Conservation (phyloP, 23 tunicate species). For the Ascidia mentula region DNA sequence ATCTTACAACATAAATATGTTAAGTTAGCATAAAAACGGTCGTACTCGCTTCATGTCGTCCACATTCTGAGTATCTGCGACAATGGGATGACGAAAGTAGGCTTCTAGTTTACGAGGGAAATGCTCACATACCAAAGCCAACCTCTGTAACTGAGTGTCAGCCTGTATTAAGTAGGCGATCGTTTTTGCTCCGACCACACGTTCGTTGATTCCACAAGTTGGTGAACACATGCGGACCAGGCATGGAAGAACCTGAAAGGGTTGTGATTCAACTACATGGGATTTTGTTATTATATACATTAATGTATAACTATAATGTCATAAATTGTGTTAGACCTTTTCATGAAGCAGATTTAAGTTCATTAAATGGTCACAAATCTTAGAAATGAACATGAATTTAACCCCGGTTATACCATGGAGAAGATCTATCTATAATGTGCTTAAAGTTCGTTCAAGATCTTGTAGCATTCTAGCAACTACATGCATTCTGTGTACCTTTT, state of each 20-base stretch:
- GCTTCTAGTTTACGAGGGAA: slow-evolving; percentile 68
- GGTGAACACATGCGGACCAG: slow-evolving; percentile 88
- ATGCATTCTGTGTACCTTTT: slow-evolving; percentile 18
- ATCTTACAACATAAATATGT: too few species aligned
- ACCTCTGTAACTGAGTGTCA: slow-evolving; percentile 74
- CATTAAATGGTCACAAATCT: too few species aligned
- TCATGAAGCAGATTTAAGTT: too few species aligned
- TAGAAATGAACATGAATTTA: too few species aligned
- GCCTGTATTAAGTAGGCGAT: slow-evolving; percentile 64
- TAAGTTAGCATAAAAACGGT: neutral
- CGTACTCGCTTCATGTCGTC: slow-evolving; percentile 51
- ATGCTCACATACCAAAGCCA: slow-evolving; percentile 76
- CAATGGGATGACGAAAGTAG: slow-evolving; percentile 55
- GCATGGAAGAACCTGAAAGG: slow-evolving; percentile 67
- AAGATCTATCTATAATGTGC: too few species aligned
- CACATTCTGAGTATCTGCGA: slow-evolving; percentile 39
- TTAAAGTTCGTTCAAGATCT: too few species aligned
- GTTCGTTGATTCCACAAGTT: slow-evolving; percentile 34
- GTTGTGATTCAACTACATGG: too few species aligned
- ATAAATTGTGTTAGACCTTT: too few species aligned
- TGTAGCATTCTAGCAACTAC: too few species aligned
- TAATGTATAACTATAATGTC: too few species aligned
- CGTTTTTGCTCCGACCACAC: slow-evolving; percentile 69
- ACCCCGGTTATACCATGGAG: too few species aligned
- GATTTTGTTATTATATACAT: neutral